These are phyloP conservation scores for Gadopsis bispinosus DNA, from an alignment of 2,797 vertebrate species.

Conservation along the genomic window DNA sequence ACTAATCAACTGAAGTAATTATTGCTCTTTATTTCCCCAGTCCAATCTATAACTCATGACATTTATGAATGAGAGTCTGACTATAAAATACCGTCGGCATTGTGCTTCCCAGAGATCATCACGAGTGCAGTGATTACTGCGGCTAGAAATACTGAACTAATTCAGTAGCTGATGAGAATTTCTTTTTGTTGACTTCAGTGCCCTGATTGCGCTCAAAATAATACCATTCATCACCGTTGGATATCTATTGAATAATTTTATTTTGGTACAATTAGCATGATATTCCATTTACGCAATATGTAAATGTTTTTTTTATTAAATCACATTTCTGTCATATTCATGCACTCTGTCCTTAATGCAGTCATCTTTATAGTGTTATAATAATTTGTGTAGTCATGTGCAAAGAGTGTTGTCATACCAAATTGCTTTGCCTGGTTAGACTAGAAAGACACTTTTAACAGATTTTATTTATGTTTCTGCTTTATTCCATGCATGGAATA, in stretches of 20 bases:
- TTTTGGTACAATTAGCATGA: constrained; percentile 33
- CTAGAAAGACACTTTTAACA: constrained; percentile 44
- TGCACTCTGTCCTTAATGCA: constrained; percentile 34
- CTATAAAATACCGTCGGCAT: constrained; percentile 21
- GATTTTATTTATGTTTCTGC: constrained; percentile 48
- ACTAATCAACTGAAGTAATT: constrained; percentile 40
- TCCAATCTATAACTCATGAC: constrained; percentile 36
- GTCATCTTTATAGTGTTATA: constrained; percentile 40
- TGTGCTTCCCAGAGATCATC: constrained; percentile 19
- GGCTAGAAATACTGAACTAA: constrained; percentile 11
- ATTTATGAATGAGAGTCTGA: constrained; percentile 40
- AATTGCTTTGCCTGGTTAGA: constrained; percentile 50
- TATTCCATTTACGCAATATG: constrained; percentile 51
- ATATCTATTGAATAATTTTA: constrained; percentile 28
- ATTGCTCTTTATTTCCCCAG: constrained; percentile 25
- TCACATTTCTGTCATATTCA: constrained; percentile 35
- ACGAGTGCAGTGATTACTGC: constrained; percentile 27
- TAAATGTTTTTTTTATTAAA: constrained; percentile 37
- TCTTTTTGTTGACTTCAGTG: constrained; percentile 32
- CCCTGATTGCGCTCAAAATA: constrained; percentile 23
- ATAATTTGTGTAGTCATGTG: constrained; percentile 60
- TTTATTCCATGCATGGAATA: constrained; percentile 32
- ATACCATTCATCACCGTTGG: constrained; percentile 17
- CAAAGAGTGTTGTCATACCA: constrained; percentile 52
- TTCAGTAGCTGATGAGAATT: constrained; percentile 47